A percentile compares a stretch with the other conserved stretches of the same genome.
Evolutionary conservation across 2,797 vertebrate species (phyloP).

Genomic region (Tapera naevia): DNA sequence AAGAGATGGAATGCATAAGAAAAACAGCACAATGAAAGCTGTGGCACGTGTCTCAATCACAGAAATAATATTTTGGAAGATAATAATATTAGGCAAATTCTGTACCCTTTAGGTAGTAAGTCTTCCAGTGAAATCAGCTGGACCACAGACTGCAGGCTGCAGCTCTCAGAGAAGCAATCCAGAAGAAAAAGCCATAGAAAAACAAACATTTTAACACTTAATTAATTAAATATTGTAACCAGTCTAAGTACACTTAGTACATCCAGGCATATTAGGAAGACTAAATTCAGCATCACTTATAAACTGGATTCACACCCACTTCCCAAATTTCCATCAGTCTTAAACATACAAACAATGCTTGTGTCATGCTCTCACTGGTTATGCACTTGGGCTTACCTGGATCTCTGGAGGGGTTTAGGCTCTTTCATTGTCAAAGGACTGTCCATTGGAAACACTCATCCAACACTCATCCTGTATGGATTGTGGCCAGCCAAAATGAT

Average conservation of each 20-base stretch:
- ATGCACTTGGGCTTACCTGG: not conserved
- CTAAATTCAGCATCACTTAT: not conserved
- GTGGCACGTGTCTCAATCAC: not conserved
- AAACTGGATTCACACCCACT: not conserved
- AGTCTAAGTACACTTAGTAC: not conserved
- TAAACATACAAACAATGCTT: not conserved
- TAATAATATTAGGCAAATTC: not conserved
- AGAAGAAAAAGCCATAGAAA: not conserved
- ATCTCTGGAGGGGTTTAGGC: not conserved
- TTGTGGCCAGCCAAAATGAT: too few species aligned
- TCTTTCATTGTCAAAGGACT: not conserved
- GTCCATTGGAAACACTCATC: not conserved
- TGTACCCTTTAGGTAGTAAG: not conserved
- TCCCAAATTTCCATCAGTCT: not conserved
- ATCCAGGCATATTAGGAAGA: not conserved
- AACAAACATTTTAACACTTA: not conserved
- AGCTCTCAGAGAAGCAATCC: not conserved
- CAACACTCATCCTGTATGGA: too few species aligned
- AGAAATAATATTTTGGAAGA: not conserved
- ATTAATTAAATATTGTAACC: not conserved
- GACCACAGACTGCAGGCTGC: not conserved
- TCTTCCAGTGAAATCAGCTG: not conserved
- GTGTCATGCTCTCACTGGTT: not conserved
- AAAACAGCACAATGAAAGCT: not conserved
- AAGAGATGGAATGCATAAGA: not conserved